Conservation (phyloP, 2,888 invertebrate species). For the Salpingus planirostris region DNA sequence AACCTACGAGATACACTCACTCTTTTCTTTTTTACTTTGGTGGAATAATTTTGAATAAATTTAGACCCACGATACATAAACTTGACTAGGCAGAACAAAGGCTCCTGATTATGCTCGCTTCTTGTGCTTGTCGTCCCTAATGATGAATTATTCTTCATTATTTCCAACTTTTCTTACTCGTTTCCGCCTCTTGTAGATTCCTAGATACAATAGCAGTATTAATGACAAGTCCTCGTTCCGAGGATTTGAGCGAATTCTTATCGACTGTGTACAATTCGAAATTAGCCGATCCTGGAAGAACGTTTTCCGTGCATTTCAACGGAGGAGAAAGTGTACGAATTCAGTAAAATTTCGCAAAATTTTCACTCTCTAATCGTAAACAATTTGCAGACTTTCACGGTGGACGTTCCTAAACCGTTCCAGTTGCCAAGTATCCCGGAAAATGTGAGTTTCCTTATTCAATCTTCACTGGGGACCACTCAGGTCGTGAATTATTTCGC, state of each 20-base stretch:
- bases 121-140: background rate
- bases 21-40: no score
- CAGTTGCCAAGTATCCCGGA: slow-evolving; percentile 91
- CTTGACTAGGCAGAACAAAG: no score
- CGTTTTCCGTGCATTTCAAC: slow-evolving; percentile 53
- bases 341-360: slow-evolving; percentile 2
- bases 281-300: slow-evolving; percentile 60
- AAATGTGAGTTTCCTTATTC: slow-evolving; percentile 61
- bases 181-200: slow-evolving; percentile 45
- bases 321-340: slow-evolving; percentile 49
- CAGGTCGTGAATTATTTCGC: slow-evolving; percentile 4
- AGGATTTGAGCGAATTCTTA: slow-evolving; percentile 54
- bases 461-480: background rate
- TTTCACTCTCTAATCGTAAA: no score
- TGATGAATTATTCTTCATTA: background rate
- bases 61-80: no score
- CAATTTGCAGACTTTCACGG: slow-evolving; percentile 65
- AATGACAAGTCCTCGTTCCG: slow-evolving; percentile 50
- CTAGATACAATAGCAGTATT: slow-evolving; percentile 75
- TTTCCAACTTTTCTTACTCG: background rate
- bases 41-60: no score
- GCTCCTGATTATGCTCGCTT: no score
- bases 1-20: no score
- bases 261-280: slow-evolving; percentile 57
- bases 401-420: slow-evolving; percentile 68